phyloP scores from a whole-genome alignment of 2,797 vertebrate species.

The Gymnoscopelus braueri region DNA sequence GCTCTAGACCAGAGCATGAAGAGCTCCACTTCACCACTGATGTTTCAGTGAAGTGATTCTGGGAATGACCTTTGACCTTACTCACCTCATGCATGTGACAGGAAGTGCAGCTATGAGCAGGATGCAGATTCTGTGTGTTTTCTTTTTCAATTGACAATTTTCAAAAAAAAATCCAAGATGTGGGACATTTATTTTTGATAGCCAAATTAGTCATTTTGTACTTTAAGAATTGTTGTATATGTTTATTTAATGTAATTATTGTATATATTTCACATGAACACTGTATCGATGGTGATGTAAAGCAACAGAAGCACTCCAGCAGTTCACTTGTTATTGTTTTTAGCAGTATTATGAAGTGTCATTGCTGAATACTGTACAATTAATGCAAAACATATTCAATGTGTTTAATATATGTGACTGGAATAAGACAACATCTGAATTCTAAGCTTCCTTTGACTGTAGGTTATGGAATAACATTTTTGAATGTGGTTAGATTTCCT shows the following conservation, averaged over 20 bases:
- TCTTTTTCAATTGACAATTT: constrained; percentile 18
- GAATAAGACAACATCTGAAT: neutral
- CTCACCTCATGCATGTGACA: neutral
- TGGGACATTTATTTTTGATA: neutral
- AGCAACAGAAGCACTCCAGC: constrained; percentile 64
- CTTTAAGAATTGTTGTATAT: constrained; percentile 23
- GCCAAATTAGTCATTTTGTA: constrained; percentile 42
- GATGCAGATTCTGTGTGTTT: constrained; percentile 1
- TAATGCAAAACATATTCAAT: constrained; percentile 26
- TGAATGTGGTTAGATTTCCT: too few relatives aligned
- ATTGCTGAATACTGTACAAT: constrained; percentile 46
- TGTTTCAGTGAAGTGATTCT: neutral
- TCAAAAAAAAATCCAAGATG: too few relatives aligned
- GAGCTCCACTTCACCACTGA: too few relatives aligned
- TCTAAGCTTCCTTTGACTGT: too few relatives aligned
- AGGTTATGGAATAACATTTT: too few relatives aligned
- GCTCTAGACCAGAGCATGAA: too few relatives aligned
- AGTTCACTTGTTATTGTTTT: constrained; percentile 29
- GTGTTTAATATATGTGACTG: constrained; percentile 25
- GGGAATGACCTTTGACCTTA: neutral
- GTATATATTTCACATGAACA: constrained; percentile 42
- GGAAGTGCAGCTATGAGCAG: constrained; percentile 7
- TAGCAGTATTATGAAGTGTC: neutral
- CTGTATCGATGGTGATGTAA: constrained; percentile 33
- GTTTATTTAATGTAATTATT: constrained; percentile 60